phyloP scores from a whole-genome alignment of 2,113 vertebrate genomes.

The Madoqua kirkii region DNA sequence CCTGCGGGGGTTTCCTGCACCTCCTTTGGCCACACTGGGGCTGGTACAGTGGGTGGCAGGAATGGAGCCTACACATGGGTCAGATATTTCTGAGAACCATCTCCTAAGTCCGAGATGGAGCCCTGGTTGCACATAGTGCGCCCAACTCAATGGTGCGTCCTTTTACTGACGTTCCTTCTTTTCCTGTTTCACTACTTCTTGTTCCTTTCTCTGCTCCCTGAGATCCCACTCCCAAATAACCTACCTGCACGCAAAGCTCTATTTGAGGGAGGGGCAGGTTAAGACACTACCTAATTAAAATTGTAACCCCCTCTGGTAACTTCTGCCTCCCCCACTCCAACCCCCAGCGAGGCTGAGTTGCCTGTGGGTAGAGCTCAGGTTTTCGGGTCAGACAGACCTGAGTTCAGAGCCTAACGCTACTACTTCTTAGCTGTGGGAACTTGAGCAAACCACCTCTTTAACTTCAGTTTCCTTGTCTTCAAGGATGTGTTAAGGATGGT shows the following conservation, averaged over 20 bases:
- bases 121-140: not conserved
- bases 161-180: not conserved
- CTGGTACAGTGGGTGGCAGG: not conserved
- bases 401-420: not conserved
- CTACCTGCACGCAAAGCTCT: not conserved
- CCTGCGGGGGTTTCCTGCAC: not conserved
- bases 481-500: not conserved
- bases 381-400: no score
- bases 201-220: not conserved
- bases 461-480: not conserved
- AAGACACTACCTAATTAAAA: not conserved
- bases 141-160: rapidly evolving
- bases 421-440: not conserved
- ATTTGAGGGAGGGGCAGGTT: not conserved
- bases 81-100: not conserved
- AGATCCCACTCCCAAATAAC: not conserved
- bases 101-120: rapidly evolving
- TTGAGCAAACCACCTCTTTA: not conserved
- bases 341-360: not conserved
- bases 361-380: not conserved
- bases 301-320: no score
- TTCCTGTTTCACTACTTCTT: not conserved
- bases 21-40: not conserved
- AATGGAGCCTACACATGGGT: not conserved
- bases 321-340: rapidly evolving